These are phyloP conservation scores for Callitettix versicolor DNA, from an alignment of 1,140 invertebrate species.

Conservation along the genomic window DNA sequence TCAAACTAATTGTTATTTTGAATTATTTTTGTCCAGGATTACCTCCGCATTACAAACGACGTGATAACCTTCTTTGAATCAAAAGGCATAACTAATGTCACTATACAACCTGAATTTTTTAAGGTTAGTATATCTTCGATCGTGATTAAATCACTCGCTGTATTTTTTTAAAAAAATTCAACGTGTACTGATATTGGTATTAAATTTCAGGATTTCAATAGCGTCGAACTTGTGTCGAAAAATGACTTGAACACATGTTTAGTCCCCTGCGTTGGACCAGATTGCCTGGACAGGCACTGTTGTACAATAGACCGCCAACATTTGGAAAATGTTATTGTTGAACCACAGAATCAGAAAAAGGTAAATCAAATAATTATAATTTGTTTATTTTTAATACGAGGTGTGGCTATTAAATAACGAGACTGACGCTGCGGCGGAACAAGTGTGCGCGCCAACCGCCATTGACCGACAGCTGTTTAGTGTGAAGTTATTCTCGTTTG, in stretches of 20 bases:
- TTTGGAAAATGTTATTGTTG: slow-evolving; percentile 1
- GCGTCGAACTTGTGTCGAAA: slow-evolving; percentile 16
- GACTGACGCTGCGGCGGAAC: too few relatives aligned
- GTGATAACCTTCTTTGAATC: slow-evolving; percentile 56
- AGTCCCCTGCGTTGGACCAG: slow-evolving; percentile 12
- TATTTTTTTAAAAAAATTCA: background rate
- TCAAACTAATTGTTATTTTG: too few relatives aligned
- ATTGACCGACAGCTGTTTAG: too few relatives aligned
- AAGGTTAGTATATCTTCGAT: slow-evolving; percentile 26
- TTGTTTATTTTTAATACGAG: too few relatives aligned
- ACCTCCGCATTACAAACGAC: slow-evolving; percentile 47
- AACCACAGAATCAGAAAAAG: background rate
- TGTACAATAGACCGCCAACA: slow-evolving; percentile 2
- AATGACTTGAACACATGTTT: slow-evolving; percentile 17
- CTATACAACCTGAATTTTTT: slow-evolving; percentile 68
- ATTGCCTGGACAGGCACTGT: slow-evolving; percentile 16
- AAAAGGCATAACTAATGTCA: slow-evolving; percentile 63
- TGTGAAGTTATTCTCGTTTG: too few relatives aligned
- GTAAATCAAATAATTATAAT: too few relatives aligned
- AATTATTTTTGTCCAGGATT: slow-evolving; percentile 44
- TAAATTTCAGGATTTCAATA: slow-evolving; percentile 15
- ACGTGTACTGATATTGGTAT: background rate
- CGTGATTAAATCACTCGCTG: background rate
- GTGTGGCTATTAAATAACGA: too few relatives aligned
- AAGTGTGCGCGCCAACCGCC: too few relatives aligned